phyloP scores from a whole-genome alignment of 2,888 invertebrate species.

The Peribatodes rhomboidaria region DNA sequence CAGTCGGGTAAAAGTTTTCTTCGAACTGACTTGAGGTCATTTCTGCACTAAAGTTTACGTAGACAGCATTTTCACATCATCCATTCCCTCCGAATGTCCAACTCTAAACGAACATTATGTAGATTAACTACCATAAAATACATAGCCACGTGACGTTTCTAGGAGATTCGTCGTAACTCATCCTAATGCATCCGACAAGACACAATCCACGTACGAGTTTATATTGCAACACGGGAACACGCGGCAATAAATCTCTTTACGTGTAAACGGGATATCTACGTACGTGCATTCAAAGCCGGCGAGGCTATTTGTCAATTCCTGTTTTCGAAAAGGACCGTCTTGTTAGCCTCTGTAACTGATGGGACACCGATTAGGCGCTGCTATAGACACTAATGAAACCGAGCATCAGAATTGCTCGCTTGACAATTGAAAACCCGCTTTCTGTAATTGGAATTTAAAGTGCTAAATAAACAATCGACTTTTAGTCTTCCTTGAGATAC shows the following conservation, averaged over 20 bases:
- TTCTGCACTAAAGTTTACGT: not conserved
- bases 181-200: slow-evolving; percentile 33
- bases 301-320: slow-evolving; percentile 43
- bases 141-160: slow-evolving; percentile 4
- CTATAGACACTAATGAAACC: not conserved
- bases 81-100: not conserved
- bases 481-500: too few relatives aligned
- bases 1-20: too few relatives aligned
- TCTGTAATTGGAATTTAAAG: too few relatives aligned
- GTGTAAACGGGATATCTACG: slow-evolving; percentile 41
- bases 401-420: not conserved
- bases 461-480: too few relatives aligned
- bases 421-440: not conserved
- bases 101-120: not conserved
- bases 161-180: slow-evolving; percentile 23
- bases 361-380: slow-evolving; percentile 32
- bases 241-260: slow-evolving; percentile 43
- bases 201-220: slow-evolving; percentile 24
- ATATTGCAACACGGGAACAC: slow-evolving; percentile 26
- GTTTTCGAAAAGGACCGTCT: slow-evolving; percentile 40
- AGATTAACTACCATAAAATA: not conserved
- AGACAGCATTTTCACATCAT: not conserved
- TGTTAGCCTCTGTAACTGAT: slow-evolving; percentile 16
- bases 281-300: slow-evolving; percentile 36
- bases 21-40: not conserved